Base-by-base conservation (phyloP, 2,797 vertebrate species). In the Microctenopoma steveboyesi region DNA sequence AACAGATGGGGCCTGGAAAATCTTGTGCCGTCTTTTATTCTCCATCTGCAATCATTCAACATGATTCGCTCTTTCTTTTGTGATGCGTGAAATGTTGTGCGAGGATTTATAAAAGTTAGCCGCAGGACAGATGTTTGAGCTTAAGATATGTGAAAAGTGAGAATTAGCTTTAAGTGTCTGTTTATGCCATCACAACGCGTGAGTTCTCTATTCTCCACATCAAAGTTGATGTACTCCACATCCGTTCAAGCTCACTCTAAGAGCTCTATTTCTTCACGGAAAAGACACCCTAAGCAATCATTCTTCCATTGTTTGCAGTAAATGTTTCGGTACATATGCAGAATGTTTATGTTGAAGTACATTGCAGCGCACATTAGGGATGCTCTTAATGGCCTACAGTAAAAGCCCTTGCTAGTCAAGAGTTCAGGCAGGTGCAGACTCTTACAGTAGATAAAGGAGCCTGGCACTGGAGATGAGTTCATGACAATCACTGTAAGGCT, bases 401-500 rank as follows among this genome's bases (percentile, higher is more conserved):
- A 91, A 94, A 93, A 93, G 91, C 93, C 71, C 87, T 86, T 85
- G 89, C 86, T 84, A 83, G 88, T 88, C 89, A 74, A 76, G 91
- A 86, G 91, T 92, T 92, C 88, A 93, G 84, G 87, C 91, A 91
- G 89, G 91, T 91, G 90, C 87, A 91, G 86, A 88, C 88, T 92
- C 88, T 88, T 91, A 89, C 91, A 90, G 89, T 89, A 92, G 89
- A 90, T 90, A 91, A 88, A 90, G 89, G 89, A 91, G 87, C 77
- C 82, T 81, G 85, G 88, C 84, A 88, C 82, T 88, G 83, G 82
- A 90, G 90, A 92, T 90, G 92, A 93, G 92, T 92, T 91, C 92
- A 92, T 83, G 90, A 92, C 92, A 91, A 91, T 92, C 92, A 91
- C 88, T 90, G 92, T 91, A 83, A 94, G 91, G 92, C 93, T 95